Evolutionary conservation across 1,140 invertebrate genomes (phyloP), one percentile per base, ranked within the genome.

Genomic region (Teleopsis dalmanni): DNA sequence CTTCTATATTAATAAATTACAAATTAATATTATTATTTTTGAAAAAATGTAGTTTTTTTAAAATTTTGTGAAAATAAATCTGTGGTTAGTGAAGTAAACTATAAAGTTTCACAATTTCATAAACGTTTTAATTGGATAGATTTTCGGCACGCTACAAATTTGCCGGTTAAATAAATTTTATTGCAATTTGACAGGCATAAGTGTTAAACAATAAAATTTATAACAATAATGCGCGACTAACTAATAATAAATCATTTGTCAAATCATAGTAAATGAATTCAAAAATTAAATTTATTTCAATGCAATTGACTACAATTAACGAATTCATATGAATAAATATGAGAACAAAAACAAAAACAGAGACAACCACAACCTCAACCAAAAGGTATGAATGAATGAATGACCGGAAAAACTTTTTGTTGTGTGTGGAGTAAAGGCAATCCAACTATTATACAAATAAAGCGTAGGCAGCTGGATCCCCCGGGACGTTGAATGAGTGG

Each of bases 321-420:
- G n/a, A 9, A 18, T 25, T 2, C 44, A 46, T 34, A 35, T 46
- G 25, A 23, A 16, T 19, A 43, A 31, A 25, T 29, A 43, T n/a
- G 29, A n/a, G n/a, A 43, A 31, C 41, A 43, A 43, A 46, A 46
- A 46, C 18, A 46, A n/a, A n/a, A n/a, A n/a, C n/a, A n/a, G n/a
- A n/a, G n/a, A n/a, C n/a, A n/a, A n/a, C n/a, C n/a, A n/a, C n/a
- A n/a, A n/a, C n/a, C n/a, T n/a, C n/a, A n/a, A n/a, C n/a, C n/a
- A n/a, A n/a, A n/a, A n/a, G n/a, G n/a, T n/a, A n/a, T n/a, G n/a
- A n/a, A n/a, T n/a, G 35, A 46, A 46, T 23, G 35, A 23, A 26
- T 46, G 19, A 36, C n/a, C n/a, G 21, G 31, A 25, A 36, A 46
- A 46, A 19, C 23, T 18, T 35, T 26, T 18, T 22, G 7, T 18